Conservation (phyloP, 2,797 vertebrate species). For the Eurystomus glaucurus region DNA sequence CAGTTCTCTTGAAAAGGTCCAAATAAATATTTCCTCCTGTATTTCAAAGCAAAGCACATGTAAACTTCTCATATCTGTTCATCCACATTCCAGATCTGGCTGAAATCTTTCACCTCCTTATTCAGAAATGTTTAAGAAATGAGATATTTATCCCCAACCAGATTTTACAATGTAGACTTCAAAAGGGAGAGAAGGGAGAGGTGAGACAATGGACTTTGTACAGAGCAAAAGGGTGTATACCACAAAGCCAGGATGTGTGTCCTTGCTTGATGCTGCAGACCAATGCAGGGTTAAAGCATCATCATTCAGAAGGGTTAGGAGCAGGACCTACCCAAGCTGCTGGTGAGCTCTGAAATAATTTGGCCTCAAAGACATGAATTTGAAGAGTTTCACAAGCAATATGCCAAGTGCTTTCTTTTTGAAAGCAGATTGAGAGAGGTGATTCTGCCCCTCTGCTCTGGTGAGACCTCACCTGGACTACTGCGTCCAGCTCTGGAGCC, state of each 20-base stretch:
- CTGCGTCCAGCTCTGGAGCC: too few relatives aligned
- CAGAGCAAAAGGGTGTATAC: not conserved
- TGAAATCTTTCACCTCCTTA: slow-evolving; percentile 50
- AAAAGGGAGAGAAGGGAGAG: not conserved
- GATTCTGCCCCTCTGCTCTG: too few relatives aligned
- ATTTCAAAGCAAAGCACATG: slow-evolving; percentile 37
- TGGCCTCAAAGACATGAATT: not conserved
- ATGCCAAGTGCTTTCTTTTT: not conserved
- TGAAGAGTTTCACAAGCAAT: not conserved
- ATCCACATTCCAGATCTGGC: not conserved
- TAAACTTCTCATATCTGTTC: slow-evolving; percentile 23
- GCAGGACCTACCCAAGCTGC: not conserved
- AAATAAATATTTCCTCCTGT: slow-evolving; percentile 16
- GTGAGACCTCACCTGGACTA: too few relatives aligned
- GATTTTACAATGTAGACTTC: not conserved
- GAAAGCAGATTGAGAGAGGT: too few relatives aligned
- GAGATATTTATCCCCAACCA: not conserved
- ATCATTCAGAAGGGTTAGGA: not conserved
- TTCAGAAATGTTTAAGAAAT: slow-evolving; percentile 41
- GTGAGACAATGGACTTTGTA: not conserved
- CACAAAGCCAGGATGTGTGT: not conserved
- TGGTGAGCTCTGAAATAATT: not conserved
- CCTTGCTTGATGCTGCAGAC: not conserved
- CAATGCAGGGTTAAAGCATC: not conserved
- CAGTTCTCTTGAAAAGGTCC: not conserved